Evolutionary conservation across 2,888 invertebrate genomes (phyloP), one percentile per base, ranked within the genome.

Genomic region (Petrolisthes manimaculis): DNA sequence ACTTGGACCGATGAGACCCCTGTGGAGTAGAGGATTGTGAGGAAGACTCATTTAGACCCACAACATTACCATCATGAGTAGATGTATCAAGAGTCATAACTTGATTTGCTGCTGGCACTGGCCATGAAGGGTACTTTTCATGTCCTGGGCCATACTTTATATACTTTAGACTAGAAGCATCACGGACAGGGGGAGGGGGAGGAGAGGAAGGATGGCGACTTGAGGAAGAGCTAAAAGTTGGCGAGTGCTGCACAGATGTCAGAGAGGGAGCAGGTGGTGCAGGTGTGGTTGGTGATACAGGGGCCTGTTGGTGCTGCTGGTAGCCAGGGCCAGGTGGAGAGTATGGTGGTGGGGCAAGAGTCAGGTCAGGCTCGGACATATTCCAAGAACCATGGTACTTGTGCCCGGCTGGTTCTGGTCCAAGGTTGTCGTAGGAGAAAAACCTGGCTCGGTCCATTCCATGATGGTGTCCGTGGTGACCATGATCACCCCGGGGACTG

Each of bases 111-210:
- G 95, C 94, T 71, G 95, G 94, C 91, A 95, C 95, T 21, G 96
- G 96, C 96, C 96, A 96, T 90, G 95, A 95, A 2, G 96, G 96
- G 92, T 95, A 96, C 92, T 96, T 96, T 93, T 96, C 96, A 94
- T 96, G 96, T 90, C 95, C 95, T 89, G 95, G 95, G 79, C 95
- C 95, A 93, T 95, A 95, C 92, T 95, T 95, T 92, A 95, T 94
- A 91, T 94, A 94, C 92, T 95, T 95, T 92, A 95, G 94, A 92
- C 95, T 95, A 90, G 95, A 95, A 55, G 95, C 94, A 93, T 95
- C 95, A 91, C 95, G 93, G 81, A 95, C 95, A 77, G 95, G 95
- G 61, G 95, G 93, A 9, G 92, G 92, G 4, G 92, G 92, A 3
- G 92, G 92, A 12, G 92, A 91, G 51, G 91, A 89, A 8, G 91